These are phyloP conservation scores for Ictalurus punctatus DNA, from an alignment of 2,113 vertebrate genomes.

Conservation along the genomic window DNA sequence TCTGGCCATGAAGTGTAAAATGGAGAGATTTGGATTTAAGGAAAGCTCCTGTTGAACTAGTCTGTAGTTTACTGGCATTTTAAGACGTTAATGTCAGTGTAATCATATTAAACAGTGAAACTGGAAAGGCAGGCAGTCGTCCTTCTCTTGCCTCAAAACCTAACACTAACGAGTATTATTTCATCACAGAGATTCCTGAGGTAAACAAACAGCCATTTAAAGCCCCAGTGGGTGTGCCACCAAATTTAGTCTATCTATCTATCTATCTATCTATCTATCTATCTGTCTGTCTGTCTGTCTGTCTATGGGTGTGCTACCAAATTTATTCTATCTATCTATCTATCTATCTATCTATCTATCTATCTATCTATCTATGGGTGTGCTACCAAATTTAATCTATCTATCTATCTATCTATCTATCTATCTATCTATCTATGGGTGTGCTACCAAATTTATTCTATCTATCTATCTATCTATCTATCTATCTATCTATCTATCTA, in stretches of 20 bases:
- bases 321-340: neutral
- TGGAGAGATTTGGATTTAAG: neutral
- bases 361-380: neutral
- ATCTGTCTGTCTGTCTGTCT: neutral
- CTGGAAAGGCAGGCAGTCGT: too few relatives aligned
- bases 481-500: neutral
- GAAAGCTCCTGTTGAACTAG: neutral
- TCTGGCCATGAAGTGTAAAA: too few relatives aligned
- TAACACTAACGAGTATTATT: neutral
- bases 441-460: neutral
- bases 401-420: too few relatives aligned
- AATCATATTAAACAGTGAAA: neutral
- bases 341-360: neutral
- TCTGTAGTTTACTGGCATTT: neutral
- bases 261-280: neutral
- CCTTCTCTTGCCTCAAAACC: neutral
- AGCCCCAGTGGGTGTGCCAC: neutral
- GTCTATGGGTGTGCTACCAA: neutral
- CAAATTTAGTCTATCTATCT: neutral
- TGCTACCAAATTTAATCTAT: neutral
- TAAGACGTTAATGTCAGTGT: neutral
- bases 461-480: neutral
- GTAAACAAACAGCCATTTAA: neutral
- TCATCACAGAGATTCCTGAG: neutral
- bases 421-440: neutral